Conservation (phyloP, 53 echinoderm and acorn worm species). For the Echinometra lucunter region DNA sequence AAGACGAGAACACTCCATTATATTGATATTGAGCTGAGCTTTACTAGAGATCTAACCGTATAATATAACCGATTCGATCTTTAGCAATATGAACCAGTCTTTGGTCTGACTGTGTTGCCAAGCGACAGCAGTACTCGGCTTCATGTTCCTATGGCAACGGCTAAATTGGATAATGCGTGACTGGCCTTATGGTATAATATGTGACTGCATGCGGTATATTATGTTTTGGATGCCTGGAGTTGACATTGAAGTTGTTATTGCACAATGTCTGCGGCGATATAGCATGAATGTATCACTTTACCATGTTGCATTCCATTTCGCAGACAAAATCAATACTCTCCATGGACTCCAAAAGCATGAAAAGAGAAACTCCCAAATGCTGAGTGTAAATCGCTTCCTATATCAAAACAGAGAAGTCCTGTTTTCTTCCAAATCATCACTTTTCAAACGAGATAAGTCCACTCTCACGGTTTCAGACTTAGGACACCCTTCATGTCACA, state of each 20-base stretch:
- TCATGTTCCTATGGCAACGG: constrained; percentile 43
- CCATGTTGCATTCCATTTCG: neutral
- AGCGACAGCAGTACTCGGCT: neutral
- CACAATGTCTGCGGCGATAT: neutral
- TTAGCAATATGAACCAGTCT: neutral
- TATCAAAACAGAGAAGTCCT: neutral
- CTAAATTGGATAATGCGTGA: constrained; percentile 16
- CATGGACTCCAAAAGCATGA: neutral
- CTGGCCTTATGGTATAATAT: neutral
- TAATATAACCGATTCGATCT: constrained; percentile 4
- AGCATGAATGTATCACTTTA: neutral
- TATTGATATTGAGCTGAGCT: neutral
- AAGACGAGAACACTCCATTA: neutral
- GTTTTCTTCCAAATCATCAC: too few species aligned
- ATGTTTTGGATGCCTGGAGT: neutral
- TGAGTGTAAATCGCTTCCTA: neutral
- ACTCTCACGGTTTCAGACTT: neutral
- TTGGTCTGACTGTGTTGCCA: constrained; percentile 2
- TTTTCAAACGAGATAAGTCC: neutral
- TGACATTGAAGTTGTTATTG: constrained; percentile 1
- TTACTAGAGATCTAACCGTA: neutral
- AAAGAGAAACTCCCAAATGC: neutral
- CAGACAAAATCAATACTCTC: neutral
- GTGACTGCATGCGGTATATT: neutral
- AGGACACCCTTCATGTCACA: neutral